Percentiles rank a stretch among this genome's conserved stretches.
Evolutionary conservation across 2,113 vertebrate species (phyloP).

Genomic region (Mesitornis unicolor): DNA sequence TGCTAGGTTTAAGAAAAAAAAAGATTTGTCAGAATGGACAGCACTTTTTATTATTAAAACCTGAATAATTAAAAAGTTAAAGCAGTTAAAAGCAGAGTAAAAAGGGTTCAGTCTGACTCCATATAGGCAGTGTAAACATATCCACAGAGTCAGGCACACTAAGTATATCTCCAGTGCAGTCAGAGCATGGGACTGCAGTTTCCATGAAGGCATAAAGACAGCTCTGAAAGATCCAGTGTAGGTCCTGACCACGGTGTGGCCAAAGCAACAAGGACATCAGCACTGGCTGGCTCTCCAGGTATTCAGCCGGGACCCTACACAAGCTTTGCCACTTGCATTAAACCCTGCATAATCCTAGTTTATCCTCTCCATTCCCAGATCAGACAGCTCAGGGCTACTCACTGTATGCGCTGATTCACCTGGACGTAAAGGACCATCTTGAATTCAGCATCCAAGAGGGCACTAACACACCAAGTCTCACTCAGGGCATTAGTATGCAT

Average conservation of each 20-base stretch:
- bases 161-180: not conserved
- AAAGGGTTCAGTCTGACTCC: not conserved
- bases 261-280: not conserved
- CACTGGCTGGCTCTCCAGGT: not conserved
- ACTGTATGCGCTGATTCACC: not conserved
- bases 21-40: not conserved
- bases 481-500: not conserved
- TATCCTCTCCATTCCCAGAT: not conserved
- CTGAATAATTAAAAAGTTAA: not conserved
- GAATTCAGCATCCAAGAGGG: not conserved
- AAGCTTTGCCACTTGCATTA: not conserved
- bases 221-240: rapidly evolving
- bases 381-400: not conserved
- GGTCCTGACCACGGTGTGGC: not conserved
- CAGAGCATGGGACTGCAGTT: not conserved
- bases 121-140: not conserved
- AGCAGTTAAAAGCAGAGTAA: not conserved
- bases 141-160: not conserved
- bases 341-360: not conserved
- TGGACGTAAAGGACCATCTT: not conserved
- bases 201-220: not conserved
- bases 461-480: not conserved
- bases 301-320: not conserved
- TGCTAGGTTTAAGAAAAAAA: not conserved
- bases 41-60: not conserved